Base-by-base conservation (phyloP, 2,797 vertebrate genomes). In the Alosa sapidissima region DNA sequence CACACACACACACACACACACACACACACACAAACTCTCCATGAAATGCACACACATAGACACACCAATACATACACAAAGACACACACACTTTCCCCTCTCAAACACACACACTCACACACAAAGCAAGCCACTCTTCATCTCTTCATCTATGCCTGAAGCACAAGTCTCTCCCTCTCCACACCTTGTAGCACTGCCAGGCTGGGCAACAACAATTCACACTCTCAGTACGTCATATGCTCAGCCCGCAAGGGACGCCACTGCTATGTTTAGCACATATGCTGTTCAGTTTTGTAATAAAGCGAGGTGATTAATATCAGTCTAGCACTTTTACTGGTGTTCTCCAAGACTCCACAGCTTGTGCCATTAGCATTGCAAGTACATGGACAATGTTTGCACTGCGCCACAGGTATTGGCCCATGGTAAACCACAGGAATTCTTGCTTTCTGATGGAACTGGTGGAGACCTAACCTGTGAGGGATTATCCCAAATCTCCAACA, bases 241-340 rank as follows among this genome's bases (percentile, higher is more conserved):
- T 88, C n/a, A 78, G 36, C 24, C 62, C 21, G 47, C 81, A 13
- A 85, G 83, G 58, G 81, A 86, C 68, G 21, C 48, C 82, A 82
- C 28, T 28, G 72, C 86, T 84, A 84, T 81, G 82, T 89, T 88
- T 75, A 87, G 83, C 8, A 11, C 83, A 84, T 87, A 87, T 89
- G 72, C 41, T 78, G 16, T n/a, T 78, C 72, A 78, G 36, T 45
- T 78, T 85, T 84, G 85, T 89, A 87, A 90, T 88, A 87, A 87
- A 88, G 85, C 83, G 75, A 83, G 81, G 84, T 89, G 87, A 84
- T 90, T 87, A 87, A 89, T 86, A 88, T 81, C 84, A 68, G 72
- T 78, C 72, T 78, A 47, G 72, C 72, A 78, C 72, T 78, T 21
- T 41, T 47, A 19, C 13, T 78, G 16, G 33, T 75, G 5, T 47